Conservation (phyloP, 92 coral and sea anemone species). For the Porites rus region DNA sequence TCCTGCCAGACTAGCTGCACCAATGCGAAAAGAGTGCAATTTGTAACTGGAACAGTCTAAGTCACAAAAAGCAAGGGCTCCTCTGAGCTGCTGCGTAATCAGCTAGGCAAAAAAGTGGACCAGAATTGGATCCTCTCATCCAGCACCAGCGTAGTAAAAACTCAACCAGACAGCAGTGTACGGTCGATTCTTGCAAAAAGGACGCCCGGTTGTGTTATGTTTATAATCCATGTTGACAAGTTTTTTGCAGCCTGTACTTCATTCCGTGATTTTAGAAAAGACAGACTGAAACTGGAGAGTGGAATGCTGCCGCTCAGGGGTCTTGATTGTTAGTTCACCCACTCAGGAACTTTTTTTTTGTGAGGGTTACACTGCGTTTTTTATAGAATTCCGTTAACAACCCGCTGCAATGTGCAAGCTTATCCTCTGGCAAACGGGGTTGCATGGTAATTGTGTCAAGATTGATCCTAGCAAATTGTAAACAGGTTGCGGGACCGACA, state of each 20-base stretch:
- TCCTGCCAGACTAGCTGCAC: slow-evolving; percentile 22
- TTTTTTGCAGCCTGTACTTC: too few relatives aligned
- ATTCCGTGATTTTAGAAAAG: too few relatives aligned
- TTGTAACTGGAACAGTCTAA: slow-evolving; percentile 31
- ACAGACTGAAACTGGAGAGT: not conserved
- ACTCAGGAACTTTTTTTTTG: not conserved
- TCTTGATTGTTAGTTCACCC: slow-evolving; percentile 8
- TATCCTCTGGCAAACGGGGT: too few relatives aligned
- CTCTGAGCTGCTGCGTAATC: slow-evolving; percentile 21
- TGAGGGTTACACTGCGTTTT: too few relatives aligned
- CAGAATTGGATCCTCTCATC: slow-evolving; percentile 35
- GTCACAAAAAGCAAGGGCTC: slow-evolving; percentile 37
- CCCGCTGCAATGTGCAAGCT: too few relatives aligned
- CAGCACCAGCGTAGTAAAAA: slow-evolving; percentile 7
- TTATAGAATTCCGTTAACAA: too few relatives aligned
- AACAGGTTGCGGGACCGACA: too few relatives aligned
- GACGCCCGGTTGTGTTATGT: slow-evolving; percentile 19
- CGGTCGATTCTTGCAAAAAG: slow-evolving; percentile 20
- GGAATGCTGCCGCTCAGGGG: slow-evolving; percentile 12
- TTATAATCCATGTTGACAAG: not conserved
- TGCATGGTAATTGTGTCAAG: too few relatives aligned
- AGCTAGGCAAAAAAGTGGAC: slow-evolving; percentile 21
- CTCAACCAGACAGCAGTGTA: slow-evolving; percentile 14
- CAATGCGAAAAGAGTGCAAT: slow-evolving; percentile 13
- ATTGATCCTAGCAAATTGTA: too few relatives aligned